Evolutionary conservation across 2,113 vertebrate genomes (phyloP).

Genomic region (Takifugu bimaculatus): DNA sequence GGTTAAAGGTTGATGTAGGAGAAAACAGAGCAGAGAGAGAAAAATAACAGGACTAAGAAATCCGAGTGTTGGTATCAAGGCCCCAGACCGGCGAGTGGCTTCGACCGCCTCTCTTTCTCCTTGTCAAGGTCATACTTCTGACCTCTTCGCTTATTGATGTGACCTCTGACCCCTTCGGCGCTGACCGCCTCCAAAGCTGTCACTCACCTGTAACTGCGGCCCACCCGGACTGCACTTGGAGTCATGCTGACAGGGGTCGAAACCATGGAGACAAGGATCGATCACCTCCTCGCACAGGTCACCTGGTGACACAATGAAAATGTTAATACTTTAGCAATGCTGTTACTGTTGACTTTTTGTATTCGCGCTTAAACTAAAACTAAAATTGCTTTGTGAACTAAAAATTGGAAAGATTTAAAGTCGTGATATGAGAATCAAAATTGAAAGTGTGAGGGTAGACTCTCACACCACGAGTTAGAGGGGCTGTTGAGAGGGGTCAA

Average conservation of each 20-base stretch:
- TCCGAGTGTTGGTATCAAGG: too few species aligned
- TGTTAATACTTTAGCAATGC: neutral
- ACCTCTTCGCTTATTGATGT: slow-evolving; percentile 12
- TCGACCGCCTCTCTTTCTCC: neutral
- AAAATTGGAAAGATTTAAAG: too few species aligned
- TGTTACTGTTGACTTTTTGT: too few species aligned
- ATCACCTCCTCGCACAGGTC: slow-evolving; percentile 93
- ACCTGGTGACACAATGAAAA: slow-evolving; percentile 69
- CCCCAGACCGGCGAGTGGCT: too few species aligned
- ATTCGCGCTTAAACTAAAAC: too few species aligned
- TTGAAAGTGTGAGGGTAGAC: too few species aligned
- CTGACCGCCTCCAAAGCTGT: neutral
- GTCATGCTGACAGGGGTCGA: slow-evolving; percentile 88
- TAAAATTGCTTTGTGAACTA: too few species aligned
- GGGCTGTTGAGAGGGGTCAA: slow-evolving; percentile 41
- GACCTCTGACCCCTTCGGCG: slow-evolving; percentile 22
- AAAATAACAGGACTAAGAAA: too few species aligned
- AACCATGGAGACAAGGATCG: slow-evolving; percentile 82
- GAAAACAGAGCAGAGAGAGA: too few species aligned
- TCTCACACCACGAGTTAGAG: too few species aligned
- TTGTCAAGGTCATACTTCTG: slow-evolving; percentile 3
- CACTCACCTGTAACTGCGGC: slow-evolving; percentile 82
- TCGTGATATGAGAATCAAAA: neutral
- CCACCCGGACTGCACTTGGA: slow-evolving; percentile 86
- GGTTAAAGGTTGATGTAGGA: too few species aligned